Base-by-base conservation (phyloP, 1,140 invertebrate genomes). In the Drosophila erecta region DNA sequence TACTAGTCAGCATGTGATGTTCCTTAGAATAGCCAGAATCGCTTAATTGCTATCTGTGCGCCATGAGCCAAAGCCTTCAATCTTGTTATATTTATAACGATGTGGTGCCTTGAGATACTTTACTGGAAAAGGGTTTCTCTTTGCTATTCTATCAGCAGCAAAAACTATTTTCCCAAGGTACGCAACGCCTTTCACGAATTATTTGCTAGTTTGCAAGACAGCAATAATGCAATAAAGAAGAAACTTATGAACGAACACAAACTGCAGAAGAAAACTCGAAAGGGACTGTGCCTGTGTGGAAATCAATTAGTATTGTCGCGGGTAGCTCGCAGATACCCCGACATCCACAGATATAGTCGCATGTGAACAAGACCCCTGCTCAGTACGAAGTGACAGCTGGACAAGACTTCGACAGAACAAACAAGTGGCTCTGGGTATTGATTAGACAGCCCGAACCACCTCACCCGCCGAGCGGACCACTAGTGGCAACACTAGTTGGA, bases 271-370 rank as follows among this genome's bases (percentile, higher is more conserved):
- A 64, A 69, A 74, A 17, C 44, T 17, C 15, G 57, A 46, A 60
- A 24, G 50, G 8, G 41, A 24, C 7, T 43, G n/a, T 59, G 30
- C 37, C 20, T 54, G 37, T 70, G 64, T 35, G 50, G 37, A 81
- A 86, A 74, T 85, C 81, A 85, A 85, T 85, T 86, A 81, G 74
- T 81, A 77, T 81, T 80, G 72, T 86, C 73, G 61, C 70, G 80
- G 66, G 61, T 74, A 85, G 53, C 58, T 79, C 14, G 27, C 38
- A 50, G 37, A 55, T 62, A 58, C 33, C 61, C 17, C 58, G 40
- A 40, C 44, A 58, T 46, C 64, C 33, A 50, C 43, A 46, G 33
- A 38, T 49, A 43, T 27, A 59, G 14, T 37, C 3, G 15, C 44
- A 41, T 33, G 55, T 17, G 22, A 33, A 12, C 35, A 59, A 50